Evolutionary conservation across 2,113 vertebrate species (phyloP).

Genomic region (Eulemur macaco): DNA sequence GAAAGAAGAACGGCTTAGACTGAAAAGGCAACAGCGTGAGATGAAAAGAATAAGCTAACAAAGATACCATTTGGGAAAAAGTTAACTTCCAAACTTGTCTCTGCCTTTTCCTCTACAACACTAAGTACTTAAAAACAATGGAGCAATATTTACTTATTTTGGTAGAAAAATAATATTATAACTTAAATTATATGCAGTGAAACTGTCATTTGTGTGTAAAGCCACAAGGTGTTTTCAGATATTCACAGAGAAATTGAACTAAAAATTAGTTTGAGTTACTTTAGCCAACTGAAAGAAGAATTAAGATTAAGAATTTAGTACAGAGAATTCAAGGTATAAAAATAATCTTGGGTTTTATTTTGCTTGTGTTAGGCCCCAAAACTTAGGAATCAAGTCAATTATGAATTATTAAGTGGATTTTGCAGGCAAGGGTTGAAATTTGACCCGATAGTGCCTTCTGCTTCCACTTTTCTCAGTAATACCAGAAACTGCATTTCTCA

Average conservation of each 20-base stretch:
- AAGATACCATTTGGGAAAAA: background rate
- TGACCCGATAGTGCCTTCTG: background rate
- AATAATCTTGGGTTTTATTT: background rate
- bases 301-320: background rate
- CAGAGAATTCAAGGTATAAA: background rate
- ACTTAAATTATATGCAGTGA: background rate
- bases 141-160: background rate
- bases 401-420: background rate
- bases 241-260: background rate
- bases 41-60: background rate
- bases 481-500: background rate
- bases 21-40: background rate
- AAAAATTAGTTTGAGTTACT: background rate
- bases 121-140: background rate
- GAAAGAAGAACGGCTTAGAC: background rate
- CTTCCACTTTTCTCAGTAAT: background rate
- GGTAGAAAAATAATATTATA: background rate
- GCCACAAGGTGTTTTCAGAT: background rate
- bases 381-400: background rate
- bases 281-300: background rate
- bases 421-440: background rate
- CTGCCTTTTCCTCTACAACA: background rate
- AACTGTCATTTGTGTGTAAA: background rate
- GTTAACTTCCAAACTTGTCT: background rate
- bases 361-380: background rate